phyloP scores from a whole-genome alignment of 2,113 vertebrate genomes.

The Bagarius yarrelli region DNA sequence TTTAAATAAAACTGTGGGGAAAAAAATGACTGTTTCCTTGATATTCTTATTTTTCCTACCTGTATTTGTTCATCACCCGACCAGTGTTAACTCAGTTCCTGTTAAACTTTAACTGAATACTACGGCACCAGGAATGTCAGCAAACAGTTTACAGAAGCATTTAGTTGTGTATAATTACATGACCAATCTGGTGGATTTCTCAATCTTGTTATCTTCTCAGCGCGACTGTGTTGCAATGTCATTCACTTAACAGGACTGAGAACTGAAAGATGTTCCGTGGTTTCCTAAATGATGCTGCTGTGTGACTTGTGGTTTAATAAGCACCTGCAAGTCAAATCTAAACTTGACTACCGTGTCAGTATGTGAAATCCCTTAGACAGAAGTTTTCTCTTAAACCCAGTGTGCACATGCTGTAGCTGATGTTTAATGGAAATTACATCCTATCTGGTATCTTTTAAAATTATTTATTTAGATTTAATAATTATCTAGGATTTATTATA shows the following conservation, averaged over 20 bases:
- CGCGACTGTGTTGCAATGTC: background rate
- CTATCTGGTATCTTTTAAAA: background rate
- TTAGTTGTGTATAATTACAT: background rate
- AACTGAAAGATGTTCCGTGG: background rate
- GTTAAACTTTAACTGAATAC: background rate
- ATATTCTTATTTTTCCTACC: too few relatives aligned
- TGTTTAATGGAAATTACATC: background rate
- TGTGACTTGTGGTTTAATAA: slow-evolving; percentile 10
- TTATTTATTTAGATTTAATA: too few relatives aligned
- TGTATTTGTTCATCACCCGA: background rate
- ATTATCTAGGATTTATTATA: too few relatives aligned
- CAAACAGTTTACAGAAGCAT: background rate
- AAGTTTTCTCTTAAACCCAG: background rate
- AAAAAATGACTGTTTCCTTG: too few relatives aligned
- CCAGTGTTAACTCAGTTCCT: background rate
- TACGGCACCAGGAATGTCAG: background rate
- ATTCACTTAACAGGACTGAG: background rate
- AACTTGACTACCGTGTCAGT: background rate
- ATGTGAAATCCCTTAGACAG: background rate
- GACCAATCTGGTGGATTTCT: background rate
- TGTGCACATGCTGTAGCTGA: background rate
- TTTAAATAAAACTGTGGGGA: too few relatives aligned
- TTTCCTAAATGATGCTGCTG: background rate
- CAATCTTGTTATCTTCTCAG: too few relatives aligned
- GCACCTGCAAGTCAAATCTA: background rate